Evolutionary conservation across 2,888 invertebrate genomes (phyloP), one percentile per base, ranked within the genome.

Genomic region (Serrognathus titanus): DNA sequence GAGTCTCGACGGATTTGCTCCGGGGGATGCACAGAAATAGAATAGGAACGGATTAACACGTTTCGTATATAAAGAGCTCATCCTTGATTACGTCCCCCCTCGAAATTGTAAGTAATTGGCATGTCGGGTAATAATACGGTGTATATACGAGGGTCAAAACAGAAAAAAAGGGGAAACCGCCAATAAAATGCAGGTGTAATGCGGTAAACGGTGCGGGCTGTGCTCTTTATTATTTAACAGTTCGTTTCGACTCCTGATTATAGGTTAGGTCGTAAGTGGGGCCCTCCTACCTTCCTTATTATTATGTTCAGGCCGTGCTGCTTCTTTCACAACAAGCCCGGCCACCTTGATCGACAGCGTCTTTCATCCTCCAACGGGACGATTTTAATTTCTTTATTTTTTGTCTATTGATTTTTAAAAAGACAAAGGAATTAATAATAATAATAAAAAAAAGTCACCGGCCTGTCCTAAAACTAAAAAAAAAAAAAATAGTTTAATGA

Each of bases 171-270:
- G 24, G 24, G 5, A 31, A 31, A 31, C 24, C 24, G 24, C 24
- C 24, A 31, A 43, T 20, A 4, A 43, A 43, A 20, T 16, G 43
- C 43, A 43, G 43, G 43, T 43, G 43, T 43, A 43, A 43, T 16
- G 43, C 20, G 20, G 43, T 43, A 43, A 43, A 43, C 43, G 13
- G 2, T 7, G 12, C 43, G 13, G 43, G 43, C 43, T 6, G 43
- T 16, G 13, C 13, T 20, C 43, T 43, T 43, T 16, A 43, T 43
- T 43, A 43, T 43, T 43, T 43, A 43, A 43, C 43, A 43, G 43
- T 43, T 43, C 43, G 20, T 43, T 43, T 43, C 43, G 20, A 43
- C 43, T 43, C 16, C 20, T 43, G 43, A 43, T 43, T 43, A 43
- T 43, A 43, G 43, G 43, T 43, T 40, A 13, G 40, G 11, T 40